A percentile compares a stretch with the other conserved stretches of the same genome.
Evolutionary conservation across 1,140 invertebrate genomes (phyloP).

Genomic region (Choristoneura fumiferana): DNA sequence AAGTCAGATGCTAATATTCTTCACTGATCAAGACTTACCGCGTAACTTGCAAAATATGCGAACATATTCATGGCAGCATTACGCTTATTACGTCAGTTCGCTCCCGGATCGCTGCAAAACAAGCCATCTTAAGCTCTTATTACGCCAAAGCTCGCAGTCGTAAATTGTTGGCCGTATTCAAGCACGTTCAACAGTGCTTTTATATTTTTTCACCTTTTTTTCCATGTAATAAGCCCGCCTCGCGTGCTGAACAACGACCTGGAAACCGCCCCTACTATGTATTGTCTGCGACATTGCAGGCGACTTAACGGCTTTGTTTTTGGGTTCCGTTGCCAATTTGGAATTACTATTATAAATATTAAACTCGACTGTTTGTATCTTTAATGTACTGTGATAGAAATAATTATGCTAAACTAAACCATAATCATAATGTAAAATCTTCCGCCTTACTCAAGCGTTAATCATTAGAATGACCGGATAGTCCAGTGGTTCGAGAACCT

Average conservation of each 20-base stretch:
- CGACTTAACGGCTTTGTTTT: no score
- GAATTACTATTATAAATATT: background rate
- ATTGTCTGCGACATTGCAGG: conserved; percentile 16
- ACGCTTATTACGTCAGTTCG: background rate
- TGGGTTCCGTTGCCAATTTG: no score
- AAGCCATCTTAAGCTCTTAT: background rate
- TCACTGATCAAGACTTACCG: no score
- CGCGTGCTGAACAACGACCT: conserved; percentile 38
- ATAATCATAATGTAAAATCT: no score
- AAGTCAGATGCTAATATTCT: no score
- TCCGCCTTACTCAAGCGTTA: no score
- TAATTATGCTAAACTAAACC: no score
- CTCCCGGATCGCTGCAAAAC: background rate
- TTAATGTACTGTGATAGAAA: no score
- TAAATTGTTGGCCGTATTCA: conserved; percentile 41
- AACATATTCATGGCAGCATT: background rate
- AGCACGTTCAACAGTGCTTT: conserved; percentile 26
- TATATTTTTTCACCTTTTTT: conserved; percentile 36
- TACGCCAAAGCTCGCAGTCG: conserved; percentile 13
- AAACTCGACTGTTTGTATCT: background rate
- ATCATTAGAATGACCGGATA: no score
- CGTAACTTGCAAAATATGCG: background rate
- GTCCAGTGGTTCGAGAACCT: no score
- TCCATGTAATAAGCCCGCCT: conserved; percentile 36
- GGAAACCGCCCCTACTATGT: conserved; percentile 25